Base-by-base conservation (phyloP, 2,113 vertebrate species). In the Oryctolagus cuniculus region DNA sequence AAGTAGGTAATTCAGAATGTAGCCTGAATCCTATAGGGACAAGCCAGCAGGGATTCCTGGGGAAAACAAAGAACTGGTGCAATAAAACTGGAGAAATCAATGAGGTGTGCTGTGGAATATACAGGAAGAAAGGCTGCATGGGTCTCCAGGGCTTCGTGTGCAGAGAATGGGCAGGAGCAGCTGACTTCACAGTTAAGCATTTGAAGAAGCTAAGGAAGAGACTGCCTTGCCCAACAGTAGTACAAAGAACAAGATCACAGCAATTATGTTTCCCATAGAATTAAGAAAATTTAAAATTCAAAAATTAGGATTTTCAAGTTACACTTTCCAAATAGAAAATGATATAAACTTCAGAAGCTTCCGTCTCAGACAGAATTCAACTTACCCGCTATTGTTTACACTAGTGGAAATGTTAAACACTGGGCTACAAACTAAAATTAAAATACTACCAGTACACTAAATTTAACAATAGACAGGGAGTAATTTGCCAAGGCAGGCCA, bases 391-490 rank as follows among this genome's bases (percentile, higher is more conserved):
- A 93, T 12, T 96, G 94, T 96, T 97, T 96, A 96, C 84, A 82
- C 72, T 85, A 77, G 77, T 72, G 31, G 89, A 93, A 95, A 95
- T 53, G 80, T 79, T 93, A 96, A 96, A 96, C 87, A 95, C 67
- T 81, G 78, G 75, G 55, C 93, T 95, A 92, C 89, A 95, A 74
- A 92, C 95, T 84, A 94, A 97, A 96, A 96, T 94, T 90, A 95
- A 96, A 96, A 93, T 80, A 87, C 95, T 34, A 95, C 25, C 87
- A 95, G 89, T 81, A 92, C 91, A 90, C 94, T 88, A 91, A 93
- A 94, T 96, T 93, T 93, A 97, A 93, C 96, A 96, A 94, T 95
- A 95, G 96, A 91, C 87, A 94, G 79, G 94, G 94, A 96, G 80
- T 94, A 90, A 96, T 97, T 97, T 96, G 95, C 93, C 58, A 94